Percentiles rank a stretch among this genome's conserved stretches.
phyloP scores from a whole-genome alignment of 2,113 vertebrate species.

The Uria lomvia region DNA sequence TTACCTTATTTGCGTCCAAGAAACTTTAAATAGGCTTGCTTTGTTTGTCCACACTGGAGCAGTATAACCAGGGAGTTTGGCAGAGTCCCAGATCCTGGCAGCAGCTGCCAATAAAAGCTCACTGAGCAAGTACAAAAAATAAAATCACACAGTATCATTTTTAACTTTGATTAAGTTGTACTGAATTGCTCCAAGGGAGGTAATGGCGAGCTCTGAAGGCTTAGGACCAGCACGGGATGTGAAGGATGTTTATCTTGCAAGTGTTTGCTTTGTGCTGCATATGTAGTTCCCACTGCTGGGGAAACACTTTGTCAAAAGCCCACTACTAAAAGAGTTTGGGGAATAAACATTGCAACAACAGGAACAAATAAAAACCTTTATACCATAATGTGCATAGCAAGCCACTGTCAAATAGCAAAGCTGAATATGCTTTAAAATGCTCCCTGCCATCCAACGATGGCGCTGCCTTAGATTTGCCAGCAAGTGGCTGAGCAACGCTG shows the following conservation, averaged over 20 bases:
- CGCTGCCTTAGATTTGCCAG: neutral
- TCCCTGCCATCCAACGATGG: accelerated
- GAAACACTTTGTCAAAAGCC: slow-evolving; percentile 39
- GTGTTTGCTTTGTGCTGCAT: slow-evolving; percentile 35
- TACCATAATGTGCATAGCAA: neutral
- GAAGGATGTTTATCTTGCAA: slow-evolving; percentile 47
- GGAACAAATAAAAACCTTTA: slow-evolving; percentile 21
- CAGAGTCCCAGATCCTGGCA: slow-evolving; percentile 37
- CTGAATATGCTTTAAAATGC: neutral
- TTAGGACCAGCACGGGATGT: neutral
- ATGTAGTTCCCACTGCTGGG: slow-evolving; percentile 1
- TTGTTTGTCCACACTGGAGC: slow-evolving; percentile 50
- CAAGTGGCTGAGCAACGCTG: neutral
- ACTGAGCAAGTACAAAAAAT: slow-evolving; percentile 33
- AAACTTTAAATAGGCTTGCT: slow-evolving; percentile 43
- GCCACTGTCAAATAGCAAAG: neutral
- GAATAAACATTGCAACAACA: slow-evolving; percentile 18
- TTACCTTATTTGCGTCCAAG: slow-evolving; percentile 27
- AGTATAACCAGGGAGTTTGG: slow-evolving; percentile 36
- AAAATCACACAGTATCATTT: slow-evolving; percentile 55
- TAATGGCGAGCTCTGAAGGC: neutral
- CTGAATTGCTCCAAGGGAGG: slow-evolving; percentile 51
- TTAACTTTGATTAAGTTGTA: slow-evolving; percentile 47
- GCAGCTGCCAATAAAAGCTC: slow-evolving; percentile 52
- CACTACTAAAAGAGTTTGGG: neutral